A percentile compares a stretch with the other conserved stretches of the same genome.
Evolutionary conservation across 2,113 vertebrate genomes (phyloP).

Genomic region (Amphiprion percula): DNA sequence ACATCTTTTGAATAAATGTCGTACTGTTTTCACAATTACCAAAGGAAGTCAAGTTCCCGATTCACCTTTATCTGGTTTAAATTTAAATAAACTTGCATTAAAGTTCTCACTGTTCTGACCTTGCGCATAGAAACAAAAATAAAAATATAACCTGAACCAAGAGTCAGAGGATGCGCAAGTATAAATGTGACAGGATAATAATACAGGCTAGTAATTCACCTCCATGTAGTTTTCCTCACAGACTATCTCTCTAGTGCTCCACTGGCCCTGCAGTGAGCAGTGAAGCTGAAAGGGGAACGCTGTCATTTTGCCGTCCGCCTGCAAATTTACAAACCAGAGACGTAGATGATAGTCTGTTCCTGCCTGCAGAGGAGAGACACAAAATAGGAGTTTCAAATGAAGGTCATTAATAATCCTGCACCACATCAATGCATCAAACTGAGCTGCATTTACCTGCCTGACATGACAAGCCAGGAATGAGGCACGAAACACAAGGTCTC

Average conservation of each 20-base stretch:
- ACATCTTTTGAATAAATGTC: too few species aligned
- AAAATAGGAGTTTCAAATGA: neutral
- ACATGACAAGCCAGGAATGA: slow-evolving; percentile 77
- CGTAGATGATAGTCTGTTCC: slow-evolving; percentile 53
- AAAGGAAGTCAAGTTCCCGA: too few species aligned
- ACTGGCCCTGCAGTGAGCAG: slow-evolving; percentile 31
- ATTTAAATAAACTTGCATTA: too few species aligned
- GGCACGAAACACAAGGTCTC: slow-evolving; percentile 67
- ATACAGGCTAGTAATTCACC: slow-evolving; percentile 33
- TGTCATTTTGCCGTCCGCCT: slow-evolving; percentile 11
- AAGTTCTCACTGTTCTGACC: too few species aligned
- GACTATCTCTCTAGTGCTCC: slow-evolving; percentile 59
- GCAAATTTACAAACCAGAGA: slow-evolving; percentile 60
- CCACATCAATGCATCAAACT: neutral
- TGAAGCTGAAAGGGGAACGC: slow-evolving; percentile 57
- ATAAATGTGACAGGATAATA: too few species aligned
- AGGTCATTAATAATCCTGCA: neutral
- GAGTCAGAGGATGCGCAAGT: too few species aligned
- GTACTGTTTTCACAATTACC: too few species aligned
- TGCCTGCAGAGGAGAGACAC: slow-evolving; percentile 38
- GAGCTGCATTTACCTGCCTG: slow-evolving; percentile 39
- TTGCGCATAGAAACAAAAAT: too few species aligned
- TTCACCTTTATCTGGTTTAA: too few species aligned
- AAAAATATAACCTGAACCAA: too few species aligned
- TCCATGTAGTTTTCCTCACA: slow-evolving; percentile 79